phyloP scores from a whole-genome alignment of 2,797 vertebrate species.

The Lerista edwardsae region DNA sequence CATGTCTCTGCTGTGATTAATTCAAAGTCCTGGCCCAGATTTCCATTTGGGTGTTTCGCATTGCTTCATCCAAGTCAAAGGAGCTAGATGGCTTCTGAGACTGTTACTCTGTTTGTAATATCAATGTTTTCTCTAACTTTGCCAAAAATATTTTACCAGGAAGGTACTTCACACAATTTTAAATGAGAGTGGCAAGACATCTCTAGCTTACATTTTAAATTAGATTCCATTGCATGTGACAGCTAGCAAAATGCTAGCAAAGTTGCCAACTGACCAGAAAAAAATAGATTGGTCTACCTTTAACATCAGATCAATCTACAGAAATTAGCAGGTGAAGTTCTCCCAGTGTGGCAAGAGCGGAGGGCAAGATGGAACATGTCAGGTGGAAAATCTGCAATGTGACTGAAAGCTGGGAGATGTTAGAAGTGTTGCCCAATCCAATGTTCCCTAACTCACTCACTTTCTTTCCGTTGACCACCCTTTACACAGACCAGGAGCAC shows the following conservation, averaged over 20 bases:
- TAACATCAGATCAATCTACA: neutral
- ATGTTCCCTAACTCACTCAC: no score
- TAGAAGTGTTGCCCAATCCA: no score
- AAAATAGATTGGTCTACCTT: neutral
- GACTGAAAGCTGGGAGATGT: no score
- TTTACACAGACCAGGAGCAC: no score
- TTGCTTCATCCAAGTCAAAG: accelerated
- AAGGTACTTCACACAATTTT: neutral
- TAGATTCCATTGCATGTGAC: neutral
- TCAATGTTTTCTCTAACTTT: neutral
- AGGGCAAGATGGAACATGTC: no score
- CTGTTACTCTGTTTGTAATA: slow-evolving; percentile 3
- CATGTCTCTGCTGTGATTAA: slow-evolving; percentile 47
- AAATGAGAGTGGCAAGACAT: neutral
- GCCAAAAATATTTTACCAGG: neutral
- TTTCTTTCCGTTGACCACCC: no score
- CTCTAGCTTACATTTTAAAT: neutral
- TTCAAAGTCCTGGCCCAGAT: slow-evolving; percentile 28
- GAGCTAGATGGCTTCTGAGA: neutral
- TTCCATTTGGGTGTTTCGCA: slow-evolving; percentile 32
- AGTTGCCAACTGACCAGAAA: neutral
- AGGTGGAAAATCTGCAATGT: no score
- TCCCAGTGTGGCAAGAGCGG: no score
- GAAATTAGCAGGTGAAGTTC: no score
- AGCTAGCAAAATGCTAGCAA: no score